These are phyloP conservation scores for Thysanoteuthis rhombus DNA, from an alignment of 2,888 invertebrate genomes.

Conservation along the genomic window DNA sequence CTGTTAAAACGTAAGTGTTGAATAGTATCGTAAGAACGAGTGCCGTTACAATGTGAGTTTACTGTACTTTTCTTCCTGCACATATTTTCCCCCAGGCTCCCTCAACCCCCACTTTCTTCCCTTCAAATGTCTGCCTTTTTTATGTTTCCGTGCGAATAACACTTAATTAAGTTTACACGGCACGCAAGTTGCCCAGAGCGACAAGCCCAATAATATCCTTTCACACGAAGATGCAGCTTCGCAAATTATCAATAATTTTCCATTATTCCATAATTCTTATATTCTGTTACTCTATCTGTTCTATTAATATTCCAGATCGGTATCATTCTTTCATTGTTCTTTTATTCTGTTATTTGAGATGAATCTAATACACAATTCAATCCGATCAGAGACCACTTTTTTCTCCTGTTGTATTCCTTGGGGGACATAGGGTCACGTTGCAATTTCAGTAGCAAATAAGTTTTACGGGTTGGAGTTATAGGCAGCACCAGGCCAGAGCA, in stretches of 20 bases:
- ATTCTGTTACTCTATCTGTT: not conserved
- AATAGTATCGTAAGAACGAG: no score
- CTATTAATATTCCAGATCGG: not conserved
- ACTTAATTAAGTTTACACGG: not conserved
- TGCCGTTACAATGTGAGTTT: no score
- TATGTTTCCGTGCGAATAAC: not conserved
- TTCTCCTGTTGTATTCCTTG: no score
- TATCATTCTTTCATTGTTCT: not conserved
- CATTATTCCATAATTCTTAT: not conserved
- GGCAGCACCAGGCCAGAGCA: no score
- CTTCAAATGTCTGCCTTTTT: not conserved
- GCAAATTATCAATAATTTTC: not conserved
- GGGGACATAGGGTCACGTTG: no score
- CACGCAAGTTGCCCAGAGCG: not conserved
- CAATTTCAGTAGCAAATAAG: no score
- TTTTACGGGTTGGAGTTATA: no score
- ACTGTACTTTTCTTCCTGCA: no score
- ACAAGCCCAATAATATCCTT: not conserved
- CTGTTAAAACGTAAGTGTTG: no score
- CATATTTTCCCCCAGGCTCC: not conserved
- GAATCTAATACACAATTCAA: not conserved
- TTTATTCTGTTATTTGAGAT: not conserved
- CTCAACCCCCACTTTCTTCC: not conserved
- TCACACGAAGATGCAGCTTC: not conserved
- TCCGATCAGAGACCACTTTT: no score